A percentile compares a stretch with the other conserved stretches of the same genome.
Conservation (phyloP, 2,797 vertebrate species). For the Acanthurus tractus region DNA sequence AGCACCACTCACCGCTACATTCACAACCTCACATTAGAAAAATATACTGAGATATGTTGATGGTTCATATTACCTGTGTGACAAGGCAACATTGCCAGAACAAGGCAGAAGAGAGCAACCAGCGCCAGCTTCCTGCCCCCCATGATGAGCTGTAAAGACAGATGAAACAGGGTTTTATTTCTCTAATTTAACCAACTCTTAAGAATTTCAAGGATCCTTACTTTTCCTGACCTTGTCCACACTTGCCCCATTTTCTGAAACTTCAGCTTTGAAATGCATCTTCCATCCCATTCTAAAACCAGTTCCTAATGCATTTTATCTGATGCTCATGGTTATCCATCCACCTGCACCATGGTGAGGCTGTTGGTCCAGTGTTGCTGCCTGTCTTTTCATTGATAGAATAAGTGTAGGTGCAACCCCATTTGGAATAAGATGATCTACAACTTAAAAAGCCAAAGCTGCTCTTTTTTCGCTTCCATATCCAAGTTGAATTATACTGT, state of each 20-base stretch:
- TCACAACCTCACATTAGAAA: background rate
- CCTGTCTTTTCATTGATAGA: background rate
- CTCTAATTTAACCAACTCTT: background rate
- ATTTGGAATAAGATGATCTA: background rate
- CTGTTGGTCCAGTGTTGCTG: background rate
- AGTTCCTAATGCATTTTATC: background rate
- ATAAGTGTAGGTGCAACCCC: background rate
- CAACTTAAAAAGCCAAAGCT: background rate
- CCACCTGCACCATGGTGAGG: background rate
- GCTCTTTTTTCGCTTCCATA: background rate
- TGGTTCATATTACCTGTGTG: constrained; percentile 76
- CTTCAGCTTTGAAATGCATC: background rate
- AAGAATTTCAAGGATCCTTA: background rate
- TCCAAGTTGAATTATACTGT: background rate
- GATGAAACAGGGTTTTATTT: background rate
- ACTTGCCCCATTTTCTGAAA: background rate
- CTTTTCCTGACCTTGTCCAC: background rate
- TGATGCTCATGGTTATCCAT: background rate
- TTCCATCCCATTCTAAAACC: background rate
- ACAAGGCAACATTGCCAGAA: constrained; percentile 77
- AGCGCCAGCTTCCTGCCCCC: constrained; percentile 63
- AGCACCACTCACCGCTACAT: background rate
- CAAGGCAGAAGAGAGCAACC: constrained; percentile 73
- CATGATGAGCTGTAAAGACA: constrained; percentile 79
- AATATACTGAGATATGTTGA: background rate